These are phyloP conservation scores for Antennarius maculatus DNA, from an alignment of 2,797 vertebrate species.

Conservation along the genomic window DNA sequence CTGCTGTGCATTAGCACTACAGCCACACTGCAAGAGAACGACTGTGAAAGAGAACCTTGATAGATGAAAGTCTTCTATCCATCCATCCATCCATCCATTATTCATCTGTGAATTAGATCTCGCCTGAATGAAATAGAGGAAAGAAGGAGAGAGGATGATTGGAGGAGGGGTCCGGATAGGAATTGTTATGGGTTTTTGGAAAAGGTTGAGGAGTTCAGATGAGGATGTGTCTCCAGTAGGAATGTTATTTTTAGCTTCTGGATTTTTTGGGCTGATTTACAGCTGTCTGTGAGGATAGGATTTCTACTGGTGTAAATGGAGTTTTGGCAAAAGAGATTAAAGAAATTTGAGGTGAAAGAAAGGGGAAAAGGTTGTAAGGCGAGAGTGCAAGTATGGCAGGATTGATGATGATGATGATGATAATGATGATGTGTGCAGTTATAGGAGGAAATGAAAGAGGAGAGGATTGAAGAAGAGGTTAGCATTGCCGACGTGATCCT, in stretches of 20 bases:
- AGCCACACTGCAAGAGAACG: conserved; percentile 66
- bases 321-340: conserved; percentile 7
- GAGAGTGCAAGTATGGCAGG: neutral
- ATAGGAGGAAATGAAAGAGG: neutral
- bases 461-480: conserved; percentile 43
- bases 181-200: conserved; percentile 20
- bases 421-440: conserved; percentile 17
- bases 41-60: conserved; percentile 68
- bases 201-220: conserved; percentile 57
- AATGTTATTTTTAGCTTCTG: conserved; percentile 52
- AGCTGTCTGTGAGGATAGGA: conserved; percentile 15
- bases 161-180: conserved; percentile 19
- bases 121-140: conserved; percentile 67
- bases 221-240: conserved; percentile 26
- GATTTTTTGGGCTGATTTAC: conserved; percentile 24
- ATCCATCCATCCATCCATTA: conserved; percentile 82
- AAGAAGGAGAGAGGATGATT: conserved; percentile 7
- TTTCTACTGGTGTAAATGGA: conserved; percentile 27
- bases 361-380: conserved; percentile 1
- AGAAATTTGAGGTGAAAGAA: conserved; percentile 3
- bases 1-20: conserved; percentile 75
- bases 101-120: conserved; percentile 84
- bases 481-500: conserved; percentile 35
- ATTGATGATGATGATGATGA: neutral
- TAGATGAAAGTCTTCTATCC: conserved; percentile 78